These are phyloP conservation scores for Campylomormyrus tamandua DNA, from an alignment of 2,113 vertebrate genomes.

Conservation along the genomic window DNA sequence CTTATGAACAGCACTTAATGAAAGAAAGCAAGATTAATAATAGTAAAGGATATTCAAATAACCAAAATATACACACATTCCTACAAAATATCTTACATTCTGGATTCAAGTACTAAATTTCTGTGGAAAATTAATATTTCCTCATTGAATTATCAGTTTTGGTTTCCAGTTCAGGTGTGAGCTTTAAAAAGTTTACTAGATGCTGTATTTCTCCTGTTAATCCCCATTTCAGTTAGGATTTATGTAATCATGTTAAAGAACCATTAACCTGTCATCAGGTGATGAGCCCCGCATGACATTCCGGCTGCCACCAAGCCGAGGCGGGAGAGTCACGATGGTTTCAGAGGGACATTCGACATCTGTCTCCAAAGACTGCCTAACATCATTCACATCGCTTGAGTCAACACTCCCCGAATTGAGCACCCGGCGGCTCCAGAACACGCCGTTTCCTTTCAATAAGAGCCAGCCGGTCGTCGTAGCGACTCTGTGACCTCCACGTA, in stretches of 20 bases:
- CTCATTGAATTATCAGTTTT: not conserved
- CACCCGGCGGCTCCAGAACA: not conserved
- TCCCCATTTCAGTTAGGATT: not conserved
- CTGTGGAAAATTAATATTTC: not conserved
- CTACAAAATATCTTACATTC: not conserved
- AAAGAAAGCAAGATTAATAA: not conserved
- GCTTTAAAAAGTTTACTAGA: not conserved
- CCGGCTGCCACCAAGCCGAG: not conserved
- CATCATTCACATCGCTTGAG: not conserved
- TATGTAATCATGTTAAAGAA: not conserved
- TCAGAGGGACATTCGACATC: not conserved
- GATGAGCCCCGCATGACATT: not conserved
- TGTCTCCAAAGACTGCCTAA: not conserved
- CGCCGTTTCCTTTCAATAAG: not conserved
- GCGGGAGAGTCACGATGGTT: not conserved
- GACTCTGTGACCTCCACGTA: not conserved
- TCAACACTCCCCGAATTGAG: not conserved
- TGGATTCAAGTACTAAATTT: not conserved
- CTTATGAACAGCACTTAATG: not conserved
- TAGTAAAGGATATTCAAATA: not conserved
- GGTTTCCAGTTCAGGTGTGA: not conserved
- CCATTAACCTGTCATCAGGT: not conserved
- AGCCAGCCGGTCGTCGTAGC: not conserved
- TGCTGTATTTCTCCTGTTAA: not conserved
- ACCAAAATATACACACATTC: not conserved